Percentiles rank a stretch among this genome's conserved stretches.
Evolutionary conservation across 1,140 invertebrate genomes (phyloP).

Genomic region (Leptonema lineaticorne): DNA sequence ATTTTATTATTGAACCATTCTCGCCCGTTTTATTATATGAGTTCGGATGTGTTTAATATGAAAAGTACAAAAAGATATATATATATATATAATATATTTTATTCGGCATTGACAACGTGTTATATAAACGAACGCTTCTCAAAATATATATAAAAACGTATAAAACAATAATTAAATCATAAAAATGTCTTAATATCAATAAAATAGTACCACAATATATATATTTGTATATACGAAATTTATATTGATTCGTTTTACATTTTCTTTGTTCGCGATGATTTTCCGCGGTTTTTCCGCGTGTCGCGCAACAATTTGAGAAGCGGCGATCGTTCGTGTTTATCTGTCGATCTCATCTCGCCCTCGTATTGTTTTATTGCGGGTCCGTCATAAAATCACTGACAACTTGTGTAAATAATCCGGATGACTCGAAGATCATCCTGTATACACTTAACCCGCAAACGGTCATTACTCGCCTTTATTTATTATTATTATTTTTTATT

Average conservation of each 20-base stretch:
- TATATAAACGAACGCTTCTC: not conserved
- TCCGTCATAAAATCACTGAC: constrained; percentile 41
- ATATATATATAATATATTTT: too few species aligned
- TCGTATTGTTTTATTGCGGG: constrained; percentile 39
- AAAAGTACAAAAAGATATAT: constrained; percentile 8
- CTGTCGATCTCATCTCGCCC: constrained; percentile 32
- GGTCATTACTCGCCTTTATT: not conserved
- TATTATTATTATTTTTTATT: not conserved
- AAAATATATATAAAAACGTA: not conserved
- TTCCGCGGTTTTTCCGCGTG: too few species aligned
- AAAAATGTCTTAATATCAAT: too few species aligned
- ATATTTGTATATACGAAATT: not conserved
- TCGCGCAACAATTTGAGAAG: not conserved
- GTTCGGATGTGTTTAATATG: not conserved
- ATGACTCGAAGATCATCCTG: constrained; percentile 15
- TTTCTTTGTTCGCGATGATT: too few species aligned
- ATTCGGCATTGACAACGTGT: constrained; percentile 16
- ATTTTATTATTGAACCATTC: constrained; percentile 14
- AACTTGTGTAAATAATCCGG: constrained; percentile 40
- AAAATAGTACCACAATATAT: not conserved
- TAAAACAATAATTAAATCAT: too few species aligned
- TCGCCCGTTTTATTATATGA: constrained; percentile 4
- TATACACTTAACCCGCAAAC: constrained; percentile 15
- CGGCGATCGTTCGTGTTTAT: not conserved
- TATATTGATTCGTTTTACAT: not conserved